These are phyloP conservation scores for Acleris literana DNA, from an alignment of 2,888 invertebrate species.

Conservation along the genomic window DNA sequence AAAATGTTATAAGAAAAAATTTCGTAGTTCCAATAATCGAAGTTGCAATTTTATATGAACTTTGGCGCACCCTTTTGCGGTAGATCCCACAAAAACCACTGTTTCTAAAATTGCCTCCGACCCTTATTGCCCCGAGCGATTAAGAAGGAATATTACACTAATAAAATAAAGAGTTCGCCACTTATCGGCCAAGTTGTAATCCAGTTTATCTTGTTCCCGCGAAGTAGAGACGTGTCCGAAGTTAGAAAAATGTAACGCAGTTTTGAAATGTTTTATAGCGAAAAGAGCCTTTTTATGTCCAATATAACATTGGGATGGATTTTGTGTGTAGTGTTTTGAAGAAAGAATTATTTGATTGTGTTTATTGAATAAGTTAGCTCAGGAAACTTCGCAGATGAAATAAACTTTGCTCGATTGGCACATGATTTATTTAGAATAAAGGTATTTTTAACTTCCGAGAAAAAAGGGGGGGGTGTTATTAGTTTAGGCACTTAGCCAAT, in stretches of 20 bases:
- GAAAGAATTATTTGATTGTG: constrained; percentile 4
- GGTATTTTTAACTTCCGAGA: no score
- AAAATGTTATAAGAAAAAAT: no score
- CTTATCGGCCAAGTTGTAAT: constrained; percentile 39
- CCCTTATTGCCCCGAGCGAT: constrained; percentile 42
- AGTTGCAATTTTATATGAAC: no score
- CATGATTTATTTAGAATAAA: background rate
- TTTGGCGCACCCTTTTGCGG: no score
- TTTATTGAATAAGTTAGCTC: background rate
- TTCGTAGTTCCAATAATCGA: no score
- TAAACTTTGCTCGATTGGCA: background rate
- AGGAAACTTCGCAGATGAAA: no score
- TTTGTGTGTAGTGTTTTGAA: constrained; percentile 2
- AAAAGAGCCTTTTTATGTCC: constrained; percentile 22
- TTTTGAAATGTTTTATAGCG: constrained; percentile 22
- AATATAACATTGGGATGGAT: constrained; percentile 4
- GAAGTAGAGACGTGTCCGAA: constrained; percentile 11
- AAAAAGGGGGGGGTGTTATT: no score
- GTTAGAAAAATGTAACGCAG: constrained; percentile 29
- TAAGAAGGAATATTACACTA: constrained; percentile 46
- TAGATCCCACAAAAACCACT: constrained; percentile 5
- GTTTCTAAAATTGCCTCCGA: background rate
- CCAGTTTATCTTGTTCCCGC: constrained; percentile 16
- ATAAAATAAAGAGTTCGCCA: constrained; percentile 51
- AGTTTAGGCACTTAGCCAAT: no score